A percentile compares a stretch with the other conserved stretches of the same genome.
Evolutionary conservation across 37 sponge, comb jelly and placozoan species (phyloP).

Genomic region (Halichondria panicea): DNA sequence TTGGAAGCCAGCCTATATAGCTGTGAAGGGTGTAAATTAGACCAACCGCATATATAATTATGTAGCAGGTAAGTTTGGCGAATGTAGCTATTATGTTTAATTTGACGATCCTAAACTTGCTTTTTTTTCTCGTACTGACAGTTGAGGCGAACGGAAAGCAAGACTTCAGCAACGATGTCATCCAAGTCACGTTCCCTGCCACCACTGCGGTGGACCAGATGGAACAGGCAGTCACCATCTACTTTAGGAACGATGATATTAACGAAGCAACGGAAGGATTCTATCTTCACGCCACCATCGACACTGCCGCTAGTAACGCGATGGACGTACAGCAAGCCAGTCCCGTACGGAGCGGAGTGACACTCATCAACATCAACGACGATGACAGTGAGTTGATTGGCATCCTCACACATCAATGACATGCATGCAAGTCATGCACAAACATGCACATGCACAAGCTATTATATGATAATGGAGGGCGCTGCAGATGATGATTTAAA

Average conservation of each 20-base stretch:
- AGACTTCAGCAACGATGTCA: background rate
- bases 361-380: background rate
- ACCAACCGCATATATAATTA: too few relatives aligned
- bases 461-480: too few relatives aligned
- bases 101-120: too few relatives aligned
- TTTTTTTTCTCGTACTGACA: background rate
- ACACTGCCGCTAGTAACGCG: background rate
- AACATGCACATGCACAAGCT: too few relatives aligned
- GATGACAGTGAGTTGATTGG: constrained; percentile 32
- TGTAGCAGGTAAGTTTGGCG: too few relatives aligned
- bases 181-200: background rate
- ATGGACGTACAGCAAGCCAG: background rate
- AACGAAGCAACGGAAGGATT: constrained; percentile 21
- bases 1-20: too few relatives aligned
- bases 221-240: background rate
- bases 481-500: too few relatives aligned
- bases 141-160: background rate
- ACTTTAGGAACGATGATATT: constrained; percentile 3
- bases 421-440: too few relatives aligned
- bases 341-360: constrained; percentile 2
- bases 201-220: background rate
- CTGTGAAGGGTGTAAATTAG: too few relatives aligned
- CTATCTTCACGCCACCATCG: background rate
- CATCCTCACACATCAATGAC: too few relatives aligned
- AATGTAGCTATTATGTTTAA: too few relatives aligned